These are phyloP conservation scores for Drosophila eugracilis DNA, from an alignment of 1,140 invertebrate species.

Conservation along the genomic window DNA sequence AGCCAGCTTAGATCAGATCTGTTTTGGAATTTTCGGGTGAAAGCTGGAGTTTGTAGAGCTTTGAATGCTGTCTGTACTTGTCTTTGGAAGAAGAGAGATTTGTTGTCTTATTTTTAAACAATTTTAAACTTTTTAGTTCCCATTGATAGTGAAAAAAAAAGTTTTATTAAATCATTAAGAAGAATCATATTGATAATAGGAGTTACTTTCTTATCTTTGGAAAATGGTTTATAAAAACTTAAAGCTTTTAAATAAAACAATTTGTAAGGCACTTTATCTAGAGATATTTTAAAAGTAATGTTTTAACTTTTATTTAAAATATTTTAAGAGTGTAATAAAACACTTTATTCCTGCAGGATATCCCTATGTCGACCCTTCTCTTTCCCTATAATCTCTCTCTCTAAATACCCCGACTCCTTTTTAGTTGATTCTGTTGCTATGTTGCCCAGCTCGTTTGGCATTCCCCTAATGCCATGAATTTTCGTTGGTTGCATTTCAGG, in stretches of 20 bases:
- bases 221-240: too few species aligned
- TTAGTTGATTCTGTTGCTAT: slow-evolving; percentile 49
- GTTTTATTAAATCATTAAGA: too few species aligned
- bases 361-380: not conserved
- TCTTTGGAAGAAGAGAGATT: slow-evolving; percentile 6
- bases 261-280: too few species aligned
- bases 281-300: too few species aligned
- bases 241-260: too few species aligned
- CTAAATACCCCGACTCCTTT: slow-evolving; percentile 34
- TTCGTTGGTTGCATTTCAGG: slow-evolving; percentile 76
- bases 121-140: too few species aligned
- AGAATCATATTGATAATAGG: too few species aligned
- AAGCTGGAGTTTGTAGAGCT: not conserved
- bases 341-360: not conserved
- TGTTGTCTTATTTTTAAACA: too few species aligned
- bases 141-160: too few species aligned
- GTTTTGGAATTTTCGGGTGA: not conserved
- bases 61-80: not conserved
- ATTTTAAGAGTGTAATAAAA: not conserved
- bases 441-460: slow-evolving; percentile 67
- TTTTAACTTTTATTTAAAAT: too few species aligned
- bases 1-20: not conserved
- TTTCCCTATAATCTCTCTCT: slow-evolving; percentile 24
- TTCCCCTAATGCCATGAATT: slow-evolving; percentile 80
- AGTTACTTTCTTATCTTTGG: too few species aligned